Evolutionary conservation across 2,797 vertebrate species (phyloP), one percentile per base, ranked within the genome.

Genomic region (Arnoldichthys spilopterus): DNA sequence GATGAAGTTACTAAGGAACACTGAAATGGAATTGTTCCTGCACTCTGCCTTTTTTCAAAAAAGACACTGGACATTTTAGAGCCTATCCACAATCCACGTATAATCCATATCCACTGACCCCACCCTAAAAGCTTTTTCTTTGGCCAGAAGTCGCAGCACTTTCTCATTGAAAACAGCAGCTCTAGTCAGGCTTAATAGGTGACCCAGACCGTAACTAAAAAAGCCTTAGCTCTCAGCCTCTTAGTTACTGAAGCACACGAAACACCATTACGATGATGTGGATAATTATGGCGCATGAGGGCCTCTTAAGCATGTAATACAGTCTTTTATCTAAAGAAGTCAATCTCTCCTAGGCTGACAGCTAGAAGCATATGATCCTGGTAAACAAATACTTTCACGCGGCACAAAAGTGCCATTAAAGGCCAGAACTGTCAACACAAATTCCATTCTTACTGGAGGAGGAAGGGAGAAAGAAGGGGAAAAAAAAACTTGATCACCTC

Each of bases 381-480:
- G 94, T 96, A 97, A 98, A 98, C 96, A 98, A 98, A 98, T 96
- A 96, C 94, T 95, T 95, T 95, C 93, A 94, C 91, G 91, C 86
- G 86, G 94, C 94, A 95, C 93, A 95, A 96, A 96, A 98, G 95
- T 96, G 94, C 94, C 93, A 97, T 96, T 96, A 98, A 97, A 97
- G 96, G 96, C 97, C 96, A 96, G 94, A 96, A 97, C 96, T 97
- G 96, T 98, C 97, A 97, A 96, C 95, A 97, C 93, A 96, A 94
- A 99, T 98, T 96, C 95, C 94, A 95, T 93, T 97, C 95, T 96
- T 95, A 91, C 89, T 90, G 85, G 88, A 91, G 87, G 69, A 83
- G 47, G 72, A 79, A 62, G 28, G 62, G 72, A 72, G 45, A 72
- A 77, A 62, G 72, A 22, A 54, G 64, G 45, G 86, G 79, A 88